A percentile compares a stretch with the other conserved stretches of the same genome.
Conservation (phyloP, 2,888 invertebrate genomes). For the Patella ulyssiponensis region DNA sequence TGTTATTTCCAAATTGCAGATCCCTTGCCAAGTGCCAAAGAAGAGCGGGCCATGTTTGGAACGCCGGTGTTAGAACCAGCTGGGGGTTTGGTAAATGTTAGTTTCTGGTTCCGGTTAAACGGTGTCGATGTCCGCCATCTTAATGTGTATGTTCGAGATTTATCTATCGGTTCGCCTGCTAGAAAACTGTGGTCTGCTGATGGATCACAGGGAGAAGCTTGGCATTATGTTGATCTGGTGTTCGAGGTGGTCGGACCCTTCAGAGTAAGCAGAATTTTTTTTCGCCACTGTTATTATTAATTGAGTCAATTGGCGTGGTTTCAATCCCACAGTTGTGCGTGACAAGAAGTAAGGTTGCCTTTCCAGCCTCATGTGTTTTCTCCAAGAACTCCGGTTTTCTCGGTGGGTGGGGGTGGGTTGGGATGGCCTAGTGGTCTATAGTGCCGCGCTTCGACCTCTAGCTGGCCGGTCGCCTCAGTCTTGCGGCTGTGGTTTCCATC, state of each 20-base stretch:
- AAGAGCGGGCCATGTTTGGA: neutral
- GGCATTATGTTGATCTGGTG: slow-evolving; percentile 1
- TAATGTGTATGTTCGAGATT: neutral
- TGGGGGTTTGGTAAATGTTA: neutral
- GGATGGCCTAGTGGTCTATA: no score
- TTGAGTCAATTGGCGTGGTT: no score
- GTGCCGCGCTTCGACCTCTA: no score
- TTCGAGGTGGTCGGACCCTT: neutral
- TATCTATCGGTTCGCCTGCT: neutral
- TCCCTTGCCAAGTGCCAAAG: neutral
- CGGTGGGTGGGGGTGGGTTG: no score
- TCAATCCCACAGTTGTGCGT: no score
- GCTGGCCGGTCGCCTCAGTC: no score
- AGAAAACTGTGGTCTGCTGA: neutral
- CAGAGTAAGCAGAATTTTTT: neutral
- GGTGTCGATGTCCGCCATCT: slow-evolving; percentile 6
- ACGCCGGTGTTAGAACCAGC: neutral
- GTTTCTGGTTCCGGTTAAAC: slow-evolving; percentile 8
- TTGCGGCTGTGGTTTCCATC: no score
- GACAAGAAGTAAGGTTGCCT: no score
- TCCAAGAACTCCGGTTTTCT: no score
- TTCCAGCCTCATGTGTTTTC: no score
- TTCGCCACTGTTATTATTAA: no score
- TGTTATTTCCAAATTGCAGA: neutral
- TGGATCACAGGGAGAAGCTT: neutral